Base-by-base conservation (phyloP, 2,888 invertebrate species). In the Timandra comae region DNA sequence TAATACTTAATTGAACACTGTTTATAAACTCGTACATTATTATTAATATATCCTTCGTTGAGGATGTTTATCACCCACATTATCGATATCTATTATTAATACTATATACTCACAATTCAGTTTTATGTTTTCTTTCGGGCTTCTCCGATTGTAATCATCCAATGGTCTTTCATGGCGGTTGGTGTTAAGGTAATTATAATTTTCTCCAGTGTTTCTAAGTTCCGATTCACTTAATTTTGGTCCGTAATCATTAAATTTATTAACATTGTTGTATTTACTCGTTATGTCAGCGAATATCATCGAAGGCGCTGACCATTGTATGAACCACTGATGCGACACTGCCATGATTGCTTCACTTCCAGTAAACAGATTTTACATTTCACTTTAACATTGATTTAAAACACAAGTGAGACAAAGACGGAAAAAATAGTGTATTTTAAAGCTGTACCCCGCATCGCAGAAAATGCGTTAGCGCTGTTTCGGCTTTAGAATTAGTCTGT, bases 241-340 rank as follows among this genome's bases (percentile, higher is more conserved):
- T 8, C 51, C 36, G 5, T 52, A 45, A 34, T 39, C 46, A 33
- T 61, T 64, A 62, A 68, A 74, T 29, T 52, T 56, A 38, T 78
- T 72, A 27, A 74, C 56, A 35, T 59, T 58, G 30, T 71, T 57
- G 42, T 70, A 78, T 28, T 63, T 66, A 38, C 57, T 69, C 48
- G 63, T 63, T 22, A 82, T 73, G 44, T 82, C 80, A 28, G 77
- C 51, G 23, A 78, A 63, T 22, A 80, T 35, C 50, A 68, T 44
- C 16, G 77, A 58, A 3, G 85, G 84, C 7, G 79, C 54, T 7
- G 79, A 67, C 86, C 86, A 86, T 55, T 85, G 80, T 40, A 84
- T 65, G 52, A 82, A 84, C 84, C 86, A 86, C 65, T 84, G 85
- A 57, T 84, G 79, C 38, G 84, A 80, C 47, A 82, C 72, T 36